A percentile compares a stretch with the other conserved stretches of the same genome.
Evolutionary conservation across 35 echinoderm and acorn worm species (phyloP).

Genomic region (Acanthaster planci): DNA sequence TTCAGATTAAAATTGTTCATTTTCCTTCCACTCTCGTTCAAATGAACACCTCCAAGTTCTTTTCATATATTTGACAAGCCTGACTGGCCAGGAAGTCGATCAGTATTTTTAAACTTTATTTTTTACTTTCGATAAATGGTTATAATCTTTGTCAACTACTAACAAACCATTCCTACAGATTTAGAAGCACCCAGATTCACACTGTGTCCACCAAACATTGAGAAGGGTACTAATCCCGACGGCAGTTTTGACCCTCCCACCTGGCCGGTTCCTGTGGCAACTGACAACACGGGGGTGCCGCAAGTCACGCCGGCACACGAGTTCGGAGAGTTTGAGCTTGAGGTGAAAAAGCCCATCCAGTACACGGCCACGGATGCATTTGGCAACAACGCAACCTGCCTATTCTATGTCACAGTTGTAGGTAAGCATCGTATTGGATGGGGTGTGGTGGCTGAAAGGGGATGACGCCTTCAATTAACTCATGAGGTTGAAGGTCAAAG

Average conservation of each 20-base stretch:
- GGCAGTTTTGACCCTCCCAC: conserved; percentile 4
- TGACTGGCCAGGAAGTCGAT: no score
- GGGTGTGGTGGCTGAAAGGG: no score
- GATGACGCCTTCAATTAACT: no score
- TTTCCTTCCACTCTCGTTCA: no score
- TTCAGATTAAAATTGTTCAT: no score
- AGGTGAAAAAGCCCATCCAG: not conserved
- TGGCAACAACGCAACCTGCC: not conserved
- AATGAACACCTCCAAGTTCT: no score
- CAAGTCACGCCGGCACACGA: not conserved
- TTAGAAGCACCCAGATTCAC: not conserved
- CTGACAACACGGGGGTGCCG: not conserved
- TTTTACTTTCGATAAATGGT: no score
- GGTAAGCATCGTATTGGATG: not conserved
- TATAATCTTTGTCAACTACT: not conserved
- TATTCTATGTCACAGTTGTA: not conserved
- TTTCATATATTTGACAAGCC: no score
- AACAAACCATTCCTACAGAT: not conserved
- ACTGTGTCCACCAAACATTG: not conserved
- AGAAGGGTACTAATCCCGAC: not conserved
- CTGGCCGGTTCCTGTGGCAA: not conserved
- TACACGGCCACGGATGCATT: not conserved
- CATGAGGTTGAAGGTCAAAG: no score
- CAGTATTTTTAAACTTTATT: no score
- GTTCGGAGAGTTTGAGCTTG: not conserved